A percentile compares a stretch with the other conserved stretches of the same genome.
These are phyloP conservation scores for Serinus canaria DNA, from an alignment of 2,113 vertebrate genomes.

Conservation along the genomic window DNA sequence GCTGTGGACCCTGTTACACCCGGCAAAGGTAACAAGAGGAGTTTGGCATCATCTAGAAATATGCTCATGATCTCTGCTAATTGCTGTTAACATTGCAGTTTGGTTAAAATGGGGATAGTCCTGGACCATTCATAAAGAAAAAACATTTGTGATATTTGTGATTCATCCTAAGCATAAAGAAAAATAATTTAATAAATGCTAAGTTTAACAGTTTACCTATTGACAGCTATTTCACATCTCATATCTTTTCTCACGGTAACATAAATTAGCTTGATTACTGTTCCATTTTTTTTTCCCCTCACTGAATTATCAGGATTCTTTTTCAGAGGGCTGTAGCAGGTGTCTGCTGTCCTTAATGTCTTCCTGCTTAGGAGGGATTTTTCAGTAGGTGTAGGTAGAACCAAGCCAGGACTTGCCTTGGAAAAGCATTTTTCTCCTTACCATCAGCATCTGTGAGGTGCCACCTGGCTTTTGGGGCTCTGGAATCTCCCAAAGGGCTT, in stretches of 20 bases:
- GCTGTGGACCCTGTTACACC: background rate
- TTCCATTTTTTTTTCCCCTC: background rate
- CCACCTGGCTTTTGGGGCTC: background rate
- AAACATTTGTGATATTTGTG: background rate
- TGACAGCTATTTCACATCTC: background rate
- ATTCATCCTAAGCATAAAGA: background rate
- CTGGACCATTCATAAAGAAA: background rate
- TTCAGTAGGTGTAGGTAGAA: background rate
- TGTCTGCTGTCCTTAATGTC: background rate
- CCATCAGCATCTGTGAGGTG: background rate
- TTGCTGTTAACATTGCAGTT: background rate
- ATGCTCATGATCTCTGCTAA: background rate
- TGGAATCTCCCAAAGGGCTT: background rate
- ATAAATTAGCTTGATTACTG: background rate
- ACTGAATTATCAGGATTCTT: background rate
- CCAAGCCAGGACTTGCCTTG: background rate
- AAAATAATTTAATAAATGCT: background rate
- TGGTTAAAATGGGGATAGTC: background rate
- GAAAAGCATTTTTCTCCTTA: background rate
- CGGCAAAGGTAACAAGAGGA: background rate
- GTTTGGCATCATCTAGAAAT: background rate
- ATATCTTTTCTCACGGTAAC: background rate
- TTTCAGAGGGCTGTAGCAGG: background rate
- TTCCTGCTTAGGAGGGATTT: background rate
- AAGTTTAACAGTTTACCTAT: background rate